These are phyloP conservation scores for Globodera ellingtonae DNA, from an alignment of 1,140 invertebrate species.

Conservation along the genomic window DNA sequence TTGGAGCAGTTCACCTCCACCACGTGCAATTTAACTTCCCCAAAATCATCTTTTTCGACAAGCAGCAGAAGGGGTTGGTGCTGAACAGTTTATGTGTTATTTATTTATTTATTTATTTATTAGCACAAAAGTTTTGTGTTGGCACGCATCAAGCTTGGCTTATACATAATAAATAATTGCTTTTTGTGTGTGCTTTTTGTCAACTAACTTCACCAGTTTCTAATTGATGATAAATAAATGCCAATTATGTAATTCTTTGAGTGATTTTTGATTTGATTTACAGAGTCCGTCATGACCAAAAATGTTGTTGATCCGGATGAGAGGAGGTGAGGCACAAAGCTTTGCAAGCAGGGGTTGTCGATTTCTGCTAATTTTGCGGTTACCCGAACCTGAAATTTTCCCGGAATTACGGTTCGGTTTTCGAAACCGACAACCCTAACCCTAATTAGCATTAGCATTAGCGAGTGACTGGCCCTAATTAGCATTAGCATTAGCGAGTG, in stretches of 20 bases:
- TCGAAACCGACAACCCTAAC: too few relatives aligned
- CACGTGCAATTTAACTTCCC: not conserved
- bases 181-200: constrained; percentile 18
- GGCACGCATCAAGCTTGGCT: not conserved
- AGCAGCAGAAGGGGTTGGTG: not conserved
- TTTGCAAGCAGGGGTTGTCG: too few relatives aligned
- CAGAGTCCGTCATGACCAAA: constrained; percentile 1
- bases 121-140: not conserved
- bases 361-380: too few relatives aligned
- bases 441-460: too few relatives aligned
- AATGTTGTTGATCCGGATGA: not conserved
- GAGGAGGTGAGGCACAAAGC: not conserved
- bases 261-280: constrained; percentile 5
- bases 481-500: too few relatives aligned
- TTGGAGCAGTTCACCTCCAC: not conserved
- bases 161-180: not conserved
- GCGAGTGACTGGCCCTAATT: too few relatives aligned
- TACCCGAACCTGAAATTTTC: too few relatives aligned
- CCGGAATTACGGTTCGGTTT: too few relatives aligned
- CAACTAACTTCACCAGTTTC: constrained; percentile 4
- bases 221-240: not conserved
- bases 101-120: not conserved
- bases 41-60: not conserved
- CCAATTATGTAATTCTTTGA: not conserved
- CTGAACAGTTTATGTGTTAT: not conserved